Evolutionary conservation across 2,888 invertebrate species (phyloP).

Genomic region (Tenthredo mesomela): DNA sequence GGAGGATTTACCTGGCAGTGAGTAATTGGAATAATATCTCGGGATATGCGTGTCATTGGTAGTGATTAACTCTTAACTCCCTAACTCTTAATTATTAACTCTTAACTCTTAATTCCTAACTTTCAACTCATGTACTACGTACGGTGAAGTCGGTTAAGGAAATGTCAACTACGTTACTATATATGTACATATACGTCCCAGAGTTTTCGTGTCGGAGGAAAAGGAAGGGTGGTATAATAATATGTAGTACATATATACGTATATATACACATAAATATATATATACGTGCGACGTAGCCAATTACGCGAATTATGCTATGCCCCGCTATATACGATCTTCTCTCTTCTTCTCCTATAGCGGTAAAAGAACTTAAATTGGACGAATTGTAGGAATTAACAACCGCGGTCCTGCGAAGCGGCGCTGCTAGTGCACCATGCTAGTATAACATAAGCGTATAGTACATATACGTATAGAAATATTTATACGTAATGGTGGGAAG

Average conservation of each 20-base stretch:
- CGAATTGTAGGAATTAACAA: conserved; percentile 38
- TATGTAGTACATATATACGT: neutral
- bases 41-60: conserved; percentile 10
- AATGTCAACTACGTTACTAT: no score
- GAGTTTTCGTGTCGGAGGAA: neutral
- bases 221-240: neutral
- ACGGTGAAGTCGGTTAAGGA: neutral
- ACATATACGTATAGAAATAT: neutral
- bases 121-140: no score
- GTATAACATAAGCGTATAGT: neutral
- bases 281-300: neutral
- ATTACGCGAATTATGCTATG: neutral
- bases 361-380: conserved; percentile 35
- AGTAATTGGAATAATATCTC: conserved; percentile 77
- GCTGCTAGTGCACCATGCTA: neutral
- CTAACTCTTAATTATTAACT: no score
- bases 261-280: no score
- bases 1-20: conserved; percentile 91
- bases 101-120: no score
- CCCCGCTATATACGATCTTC: neutral
- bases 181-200: no score
- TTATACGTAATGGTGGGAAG: neutral
- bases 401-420: conserved; percentile 1
- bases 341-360: neutral
- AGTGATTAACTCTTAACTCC: neutral